A percentile compares a stretch with the other conserved stretches of the same genome.
phyloP scores from a whole-genome alignment of 2,888 invertebrate genomes.

The Drosophila algonquin region DNA sequence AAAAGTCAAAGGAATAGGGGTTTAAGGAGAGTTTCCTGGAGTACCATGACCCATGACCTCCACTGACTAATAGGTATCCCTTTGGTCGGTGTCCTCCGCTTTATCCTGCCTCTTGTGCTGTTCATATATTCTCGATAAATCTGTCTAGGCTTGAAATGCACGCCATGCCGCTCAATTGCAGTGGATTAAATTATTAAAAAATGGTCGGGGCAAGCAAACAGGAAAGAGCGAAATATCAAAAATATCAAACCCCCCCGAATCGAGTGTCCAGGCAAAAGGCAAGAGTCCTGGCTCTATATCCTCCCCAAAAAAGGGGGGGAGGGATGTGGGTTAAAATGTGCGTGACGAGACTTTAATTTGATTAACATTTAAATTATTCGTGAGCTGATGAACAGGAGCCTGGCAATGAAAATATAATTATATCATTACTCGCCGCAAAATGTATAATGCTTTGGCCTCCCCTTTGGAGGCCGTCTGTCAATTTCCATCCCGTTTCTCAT shows the following conservation, averaged over 20 bases:
- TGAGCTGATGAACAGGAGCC: constrained; percentile 30
- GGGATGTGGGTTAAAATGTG: constrained; percentile 53
- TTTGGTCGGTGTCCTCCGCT: not conserved
- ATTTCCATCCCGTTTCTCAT: constrained; percentile 53
- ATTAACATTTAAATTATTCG: constrained; percentile 72
- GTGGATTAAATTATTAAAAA: constrained; percentile 80
- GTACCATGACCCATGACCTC: too few species aligned
- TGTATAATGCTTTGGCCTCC: constrained; percentile 1
- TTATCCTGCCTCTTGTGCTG: constrained; percentile 23
- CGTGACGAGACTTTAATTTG: constrained; percentile 64
- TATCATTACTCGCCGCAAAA: constrained; percentile 32
- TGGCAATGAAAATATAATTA: constrained; percentile 25
- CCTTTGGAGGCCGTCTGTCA: constrained; percentile 36
- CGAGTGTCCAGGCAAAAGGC: not conserved
- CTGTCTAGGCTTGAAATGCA: constrained; percentile 58
- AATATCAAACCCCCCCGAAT: constrained; percentile 26
- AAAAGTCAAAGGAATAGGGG: too few species aligned
- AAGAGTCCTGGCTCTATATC: not conserved
- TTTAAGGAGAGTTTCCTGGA: too few species aligned
- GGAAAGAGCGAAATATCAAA: constrained; percentile 37
- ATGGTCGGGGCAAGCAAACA: constrained; percentile 32
- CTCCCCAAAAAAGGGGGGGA: not conserved
- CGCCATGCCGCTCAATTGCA: constrained; percentile 70
- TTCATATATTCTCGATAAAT: constrained; percentile 75
- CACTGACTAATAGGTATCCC: not conserved